These are phyloP conservation scores for Dione vanillae DNA, from an alignment of 2,888 invertebrate species.

Conservation along the genomic window DNA sequence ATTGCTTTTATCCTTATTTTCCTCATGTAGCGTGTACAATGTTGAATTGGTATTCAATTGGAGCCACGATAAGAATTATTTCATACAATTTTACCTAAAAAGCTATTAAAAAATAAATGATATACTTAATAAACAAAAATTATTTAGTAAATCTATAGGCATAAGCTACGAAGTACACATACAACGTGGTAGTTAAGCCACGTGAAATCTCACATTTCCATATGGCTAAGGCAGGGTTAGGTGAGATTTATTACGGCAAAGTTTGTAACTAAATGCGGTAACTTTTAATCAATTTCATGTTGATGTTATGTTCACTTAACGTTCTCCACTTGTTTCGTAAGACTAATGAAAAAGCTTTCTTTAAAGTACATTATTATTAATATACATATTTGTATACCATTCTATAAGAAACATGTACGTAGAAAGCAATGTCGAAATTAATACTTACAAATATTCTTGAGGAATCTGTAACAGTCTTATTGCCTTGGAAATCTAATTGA, in stretches of 20 bases:
- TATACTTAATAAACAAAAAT: not conserved
- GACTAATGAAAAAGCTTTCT: not conserved
- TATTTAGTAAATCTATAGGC: not conserved
- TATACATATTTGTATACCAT: not conserved
- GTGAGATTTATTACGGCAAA: constrained; percentile 29
- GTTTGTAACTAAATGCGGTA: constrained; percentile 30
- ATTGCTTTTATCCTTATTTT: constrained; percentile 71
- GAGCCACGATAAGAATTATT: not conserved
- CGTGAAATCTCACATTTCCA: constrained; percentile 23
- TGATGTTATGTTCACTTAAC: constrained; percentile 19
- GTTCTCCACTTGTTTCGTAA: not conserved
- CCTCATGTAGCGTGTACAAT: constrained; percentile 30
- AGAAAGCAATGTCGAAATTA: not conserved
- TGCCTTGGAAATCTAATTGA: constrained; percentile 43
- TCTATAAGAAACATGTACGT: not conserved
- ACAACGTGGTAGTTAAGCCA: constrained; percentile 5
- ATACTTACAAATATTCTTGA: constrained; percentile 18
- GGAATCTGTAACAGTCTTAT: constrained; percentile 18
- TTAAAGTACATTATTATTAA: not conserved
- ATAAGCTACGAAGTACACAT: constrained; percentile 1
- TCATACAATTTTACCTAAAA: not conserved
- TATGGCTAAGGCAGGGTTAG: constrained; percentile 22
- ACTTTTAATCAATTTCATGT: constrained; percentile 28
- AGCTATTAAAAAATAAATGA: not conserved
- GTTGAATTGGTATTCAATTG: constrained; percentile 26